Evolutionary conservation across 2,888 invertebrate species (phyloP).

Genomic region (Rotaria macrura): DNA sequence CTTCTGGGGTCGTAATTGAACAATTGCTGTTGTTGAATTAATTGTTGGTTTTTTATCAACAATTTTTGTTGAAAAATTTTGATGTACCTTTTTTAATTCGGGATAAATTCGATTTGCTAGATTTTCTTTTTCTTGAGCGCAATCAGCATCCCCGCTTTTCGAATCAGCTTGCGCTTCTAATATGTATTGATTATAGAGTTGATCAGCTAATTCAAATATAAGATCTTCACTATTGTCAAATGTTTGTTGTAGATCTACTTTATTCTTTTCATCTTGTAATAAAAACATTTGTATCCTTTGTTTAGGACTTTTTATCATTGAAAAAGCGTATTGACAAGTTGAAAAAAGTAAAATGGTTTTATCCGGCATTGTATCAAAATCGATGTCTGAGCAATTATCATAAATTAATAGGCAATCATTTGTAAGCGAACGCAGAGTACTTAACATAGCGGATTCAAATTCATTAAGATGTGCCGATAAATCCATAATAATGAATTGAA

Average conservation of each 20-base stretch:
- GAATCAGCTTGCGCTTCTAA: neutral
- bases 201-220: neutral
- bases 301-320: too few species aligned
- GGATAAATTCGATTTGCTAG: neutral
- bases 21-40: neutral
- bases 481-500: too few species aligned
- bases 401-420: too few species aligned
- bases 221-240: neutral
- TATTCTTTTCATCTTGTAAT: too few species aligned
- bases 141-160: neutral
- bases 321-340: too few species aligned
- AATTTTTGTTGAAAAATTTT: neutral
- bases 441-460: too few species aligned
- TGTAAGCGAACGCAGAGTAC: too few species aligned
- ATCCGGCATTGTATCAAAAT: too few species aligned
- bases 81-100: neutral
- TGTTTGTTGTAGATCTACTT: too few species aligned
- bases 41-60: neutral
- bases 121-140: neutral
- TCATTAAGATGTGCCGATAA: too few species aligned
- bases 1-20: neutral
- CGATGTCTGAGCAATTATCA: neutral
- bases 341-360: too few species aligned
- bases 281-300: too few species aligned
- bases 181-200: neutral